A percentile compares a stretch with the other conserved stretches of the same genome.
Evolutionary conservation across 2,797 vertebrate genomes (phyloP).

Genomic region (Pangasius mekongensis): DNA sequence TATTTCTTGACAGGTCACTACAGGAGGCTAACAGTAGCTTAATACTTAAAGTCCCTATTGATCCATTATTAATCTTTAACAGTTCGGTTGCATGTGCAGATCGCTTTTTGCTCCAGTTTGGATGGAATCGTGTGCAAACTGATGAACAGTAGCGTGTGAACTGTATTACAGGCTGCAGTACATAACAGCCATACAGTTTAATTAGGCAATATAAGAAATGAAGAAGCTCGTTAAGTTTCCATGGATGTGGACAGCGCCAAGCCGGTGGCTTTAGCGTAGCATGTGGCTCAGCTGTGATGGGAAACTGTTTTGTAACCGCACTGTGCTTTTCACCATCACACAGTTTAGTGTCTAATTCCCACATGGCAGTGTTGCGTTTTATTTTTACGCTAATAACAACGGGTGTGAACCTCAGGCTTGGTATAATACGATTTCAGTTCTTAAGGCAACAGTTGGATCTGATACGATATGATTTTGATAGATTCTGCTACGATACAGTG

Average conservation of each 20-base stretch:
- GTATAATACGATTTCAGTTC: background rate
- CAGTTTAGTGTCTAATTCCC: background rate
- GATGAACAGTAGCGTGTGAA: background rate
- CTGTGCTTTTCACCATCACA: background rate
- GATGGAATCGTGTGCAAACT: background rate
- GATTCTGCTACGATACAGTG: too few relatives aligned
- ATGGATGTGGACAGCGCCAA: background rate
- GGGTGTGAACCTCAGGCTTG: background rate
- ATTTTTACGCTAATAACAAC: background rate
- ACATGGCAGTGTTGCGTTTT: background rate
- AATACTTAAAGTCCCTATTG: background rate
- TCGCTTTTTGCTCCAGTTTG: background rate
- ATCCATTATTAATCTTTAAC: background rate
- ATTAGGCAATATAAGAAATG: background rate
- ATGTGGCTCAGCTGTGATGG: background rate
- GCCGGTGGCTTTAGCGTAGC: background rate
- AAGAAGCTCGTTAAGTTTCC: constrained; percentile 2
- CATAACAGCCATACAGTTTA: background rate
- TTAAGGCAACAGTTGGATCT: background rate
- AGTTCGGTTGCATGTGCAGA: background rate
- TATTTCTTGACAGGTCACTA: background rate
- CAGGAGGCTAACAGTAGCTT: background rate
- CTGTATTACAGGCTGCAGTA: background rate
- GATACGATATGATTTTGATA: background rate
- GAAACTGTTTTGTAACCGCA: background rate